Percentiles rank a stretch among this genome's conserved stretches.
Evolutionary conservation across 2,113 vertebrate genomes (phyloP).

Genomic region (Nerophis lumbriciformis): DNA sequence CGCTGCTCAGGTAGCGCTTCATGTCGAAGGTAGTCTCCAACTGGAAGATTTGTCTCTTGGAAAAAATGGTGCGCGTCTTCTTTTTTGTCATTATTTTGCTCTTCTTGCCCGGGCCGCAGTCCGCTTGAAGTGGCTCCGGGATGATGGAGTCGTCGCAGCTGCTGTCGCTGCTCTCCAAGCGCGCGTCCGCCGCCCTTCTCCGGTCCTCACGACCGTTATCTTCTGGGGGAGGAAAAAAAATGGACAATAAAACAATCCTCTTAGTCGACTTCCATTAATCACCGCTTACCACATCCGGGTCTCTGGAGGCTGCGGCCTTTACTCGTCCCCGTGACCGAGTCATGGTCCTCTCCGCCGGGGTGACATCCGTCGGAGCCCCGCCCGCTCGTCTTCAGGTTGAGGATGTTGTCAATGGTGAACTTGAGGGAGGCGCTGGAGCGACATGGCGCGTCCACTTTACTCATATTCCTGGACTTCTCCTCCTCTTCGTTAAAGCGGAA

Average conservation of each 20-base stretch:
- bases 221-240: conserved; percentile 29
- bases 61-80: conserved; percentile 85
- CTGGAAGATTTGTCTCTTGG: conserved; percentile 84
- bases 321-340: conserved; percentile 23
- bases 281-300: conserved; percentile 50
- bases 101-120: conserved; percentile 54
- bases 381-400: conserved; percentile 70
- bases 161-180: conserved; percentile 71
- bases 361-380: conserved; percentile 57
- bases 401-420: conserved; percentile 78
- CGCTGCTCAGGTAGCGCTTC: conserved; percentile 84
- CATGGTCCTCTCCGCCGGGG: conserved; percentile 41
- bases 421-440: conserved; percentile 71
- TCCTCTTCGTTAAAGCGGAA: conserved; percentile 14
- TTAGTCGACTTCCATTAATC: too few species aligned
- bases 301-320: conserved; percentile 47
- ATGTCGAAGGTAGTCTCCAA: conserved; percentile 85
- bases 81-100: conserved; percentile 74
- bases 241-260: conserved; percentile 47
- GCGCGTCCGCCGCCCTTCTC: conserved; percentile 46
- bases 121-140: conserved; percentile 23
- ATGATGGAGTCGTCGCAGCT: conserved; percentile 60
- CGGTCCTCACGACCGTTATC: conserved; percentile 39
- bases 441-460: conserved; percentile 72
- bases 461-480: conserved; percentile 68